Percentiles rank a stretch among this genome's conserved stretches.
These are phyloP conservation scores for Oncorhynchus gorbuscha DNA, from an alignment of 2,113 vertebrate species.

Conservation along the genomic window DNA sequence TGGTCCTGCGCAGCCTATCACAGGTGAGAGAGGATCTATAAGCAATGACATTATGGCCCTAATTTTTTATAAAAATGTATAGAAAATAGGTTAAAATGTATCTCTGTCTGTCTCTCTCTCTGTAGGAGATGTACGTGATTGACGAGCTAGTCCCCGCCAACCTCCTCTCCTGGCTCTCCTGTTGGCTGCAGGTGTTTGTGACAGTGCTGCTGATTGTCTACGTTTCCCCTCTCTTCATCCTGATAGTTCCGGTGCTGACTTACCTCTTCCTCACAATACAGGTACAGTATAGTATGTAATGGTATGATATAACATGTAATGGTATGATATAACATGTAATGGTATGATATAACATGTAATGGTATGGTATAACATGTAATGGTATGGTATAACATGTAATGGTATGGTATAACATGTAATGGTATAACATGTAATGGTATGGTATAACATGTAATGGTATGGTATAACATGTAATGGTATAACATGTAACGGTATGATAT, in stretches of 20 bases:
- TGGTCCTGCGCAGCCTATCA: constrained; percentile 64
- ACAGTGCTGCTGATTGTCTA: constrained; percentile 62
- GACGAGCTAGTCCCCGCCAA: constrained; percentile 67
- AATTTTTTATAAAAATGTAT: neutral
- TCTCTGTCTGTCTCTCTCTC: neutral
- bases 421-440: no score
- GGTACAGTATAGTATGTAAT: constrained; percentile 35
- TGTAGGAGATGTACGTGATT: constrained; percentile 66
- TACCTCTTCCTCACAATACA: constrained; percentile 65
- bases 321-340: no score
- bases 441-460: no score
- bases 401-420: no score
- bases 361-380: no score
- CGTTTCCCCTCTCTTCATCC: constrained; percentile 60
- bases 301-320: no score
- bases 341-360: no score
- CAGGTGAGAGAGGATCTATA: constrained; percentile 53
- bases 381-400: no score
- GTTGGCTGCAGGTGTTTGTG: constrained; percentile 62
- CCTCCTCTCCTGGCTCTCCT: constrained; percentile 63
- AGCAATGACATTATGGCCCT: neutral
- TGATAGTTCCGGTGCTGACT: constrained; percentile 60
- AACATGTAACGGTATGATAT: no score
- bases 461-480: no score
- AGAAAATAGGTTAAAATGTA: neutral